Evolutionary conservation across 2,113 vertebrate species (phyloP).

Genomic region (Empidonax alnorum): DNA sequence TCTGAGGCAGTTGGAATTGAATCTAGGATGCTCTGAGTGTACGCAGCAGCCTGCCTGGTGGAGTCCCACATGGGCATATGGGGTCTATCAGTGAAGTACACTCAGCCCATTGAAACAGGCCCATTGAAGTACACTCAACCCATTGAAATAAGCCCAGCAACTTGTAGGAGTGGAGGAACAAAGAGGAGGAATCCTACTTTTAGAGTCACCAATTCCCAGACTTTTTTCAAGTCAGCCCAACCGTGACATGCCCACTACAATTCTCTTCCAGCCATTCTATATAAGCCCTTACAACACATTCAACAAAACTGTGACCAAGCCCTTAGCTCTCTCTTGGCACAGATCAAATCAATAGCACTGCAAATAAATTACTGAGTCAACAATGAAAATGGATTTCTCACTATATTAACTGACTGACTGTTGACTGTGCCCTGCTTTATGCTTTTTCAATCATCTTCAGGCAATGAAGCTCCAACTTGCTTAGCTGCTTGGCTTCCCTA

Average conservation of each 20-base stretch:
- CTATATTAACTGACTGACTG: background rate
- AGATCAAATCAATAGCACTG: constrained; percentile 7
- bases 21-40: background rate
- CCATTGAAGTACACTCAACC: background rate
- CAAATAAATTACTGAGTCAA: constrained; percentile 27
- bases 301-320: background rate
- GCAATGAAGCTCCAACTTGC: background rate
- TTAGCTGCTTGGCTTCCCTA: background rate
- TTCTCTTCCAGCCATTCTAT: background rate
- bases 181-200: background rate
- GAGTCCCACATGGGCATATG: too few relatives aligned
- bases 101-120: background rate
- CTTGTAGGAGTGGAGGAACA: background rate
- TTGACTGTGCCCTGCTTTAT: background rate
- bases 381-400: constrained; percentile 15
- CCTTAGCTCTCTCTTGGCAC: background rate
- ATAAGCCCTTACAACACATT: background rate
- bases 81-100: accelerated
- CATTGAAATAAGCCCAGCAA: background rate
- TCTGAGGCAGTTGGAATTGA: background rate
- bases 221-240: background rate
- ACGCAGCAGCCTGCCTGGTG: background rate
- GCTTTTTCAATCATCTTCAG: constrained; percentile 21
- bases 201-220: background rate
- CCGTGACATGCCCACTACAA: background rate